A percentile compares a stretch with the other conserved stretches of the same genome.
These are phyloP conservation scores for Dasypus novemcinctus DNA, from an alignment of 2,113 vertebrate genomes.

Conservation along the genomic window DNA sequence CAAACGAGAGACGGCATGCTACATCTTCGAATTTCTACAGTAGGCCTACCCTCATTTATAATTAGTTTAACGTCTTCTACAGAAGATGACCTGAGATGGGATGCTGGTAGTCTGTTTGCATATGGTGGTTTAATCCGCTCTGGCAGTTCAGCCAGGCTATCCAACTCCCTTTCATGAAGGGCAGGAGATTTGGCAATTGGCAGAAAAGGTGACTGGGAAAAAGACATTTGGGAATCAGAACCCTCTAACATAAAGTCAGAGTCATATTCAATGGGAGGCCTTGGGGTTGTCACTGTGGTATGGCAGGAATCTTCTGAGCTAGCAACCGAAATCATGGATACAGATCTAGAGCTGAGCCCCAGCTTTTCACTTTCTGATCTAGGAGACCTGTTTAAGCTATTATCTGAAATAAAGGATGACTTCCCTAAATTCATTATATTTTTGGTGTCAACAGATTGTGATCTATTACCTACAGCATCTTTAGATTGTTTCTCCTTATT, in stretches of 20 bases:
- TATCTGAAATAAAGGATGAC: constrained; percentile 85
- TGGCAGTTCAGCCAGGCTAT: constrained; percentile 85
- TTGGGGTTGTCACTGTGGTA: constrained; percentile 89
- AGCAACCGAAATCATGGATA: constrained; percentile 93
- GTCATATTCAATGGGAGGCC: constrained; percentile 89
- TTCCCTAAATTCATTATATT: constrained; percentile 82
- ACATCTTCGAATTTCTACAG: constrained; percentile 85
- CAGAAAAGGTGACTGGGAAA: constrained; percentile 91
- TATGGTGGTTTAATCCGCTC: constrained; percentile 84
- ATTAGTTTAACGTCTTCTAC: constrained; percentile 90
- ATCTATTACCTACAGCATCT: constrained; percentile 88
- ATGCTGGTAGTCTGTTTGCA: constrained; percentile 84
- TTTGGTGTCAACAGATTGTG: constrained; percentile 91
- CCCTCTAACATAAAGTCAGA: constrained; percentile 92
- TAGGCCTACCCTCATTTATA: constrained; percentile 84
- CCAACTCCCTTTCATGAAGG: constrained; percentile 88
- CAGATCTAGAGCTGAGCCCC: constrained; percentile 91
- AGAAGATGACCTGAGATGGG: constrained; percentile 90
- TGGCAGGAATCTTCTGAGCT: constrained; percentile 97
- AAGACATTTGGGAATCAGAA: constrained; percentile 93
- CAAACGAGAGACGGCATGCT: constrained; percentile 81
- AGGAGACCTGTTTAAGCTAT: constrained; percentile 89
- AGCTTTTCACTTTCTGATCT: constrained; percentile 91
- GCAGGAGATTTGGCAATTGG: constrained; percentile 91
- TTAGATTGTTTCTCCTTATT: constrained; percentile 88